These are phyloP conservation scores for Geotrupes spiniger DNA, from an alignment of 2,888 invertebrate species.

Conservation along the genomic window DNA sequence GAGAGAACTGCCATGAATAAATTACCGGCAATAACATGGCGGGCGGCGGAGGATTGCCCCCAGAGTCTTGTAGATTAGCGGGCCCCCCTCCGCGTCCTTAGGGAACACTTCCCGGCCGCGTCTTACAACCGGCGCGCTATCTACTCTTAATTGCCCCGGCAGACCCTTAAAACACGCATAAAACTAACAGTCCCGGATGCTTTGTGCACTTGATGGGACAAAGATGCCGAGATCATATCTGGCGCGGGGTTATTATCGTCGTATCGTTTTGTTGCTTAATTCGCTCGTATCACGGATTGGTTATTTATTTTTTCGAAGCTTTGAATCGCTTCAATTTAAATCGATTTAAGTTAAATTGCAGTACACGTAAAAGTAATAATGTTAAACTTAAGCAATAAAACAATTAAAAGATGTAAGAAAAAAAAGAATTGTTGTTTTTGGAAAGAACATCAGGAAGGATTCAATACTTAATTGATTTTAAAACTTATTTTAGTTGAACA, in stretches of 20 bases:
- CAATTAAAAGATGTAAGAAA: too few species aligned
- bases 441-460: too few species aligned
- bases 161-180: constrained; percentile 42
- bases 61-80: constrained; percentile 46
- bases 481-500: too few species aligned
- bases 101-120: constrained; percentile 47
- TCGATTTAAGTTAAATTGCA: too few species aligned
- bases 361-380: too few species aligned
- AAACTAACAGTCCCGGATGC: constrained; percentile 41
- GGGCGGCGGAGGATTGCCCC: constrained; percentile 31
- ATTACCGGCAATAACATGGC: constrained; percentile 43
- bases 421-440: too few species aligned
- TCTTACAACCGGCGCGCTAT: constrained; percentile 42
- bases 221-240: constrained; percentile 35
- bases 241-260: constrained; percentile 30
- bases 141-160: constrained; percentile 34
- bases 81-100: constrained; percentile 39
- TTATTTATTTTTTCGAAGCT: too few species aligned
- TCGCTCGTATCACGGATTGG: too few species aligned
- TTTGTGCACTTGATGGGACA: constrained; percentile 38
- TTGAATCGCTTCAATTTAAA: too few species aligned
- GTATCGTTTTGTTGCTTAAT: constrained; percentile 21
- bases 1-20: constrained; percentile 47
- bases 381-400: too few species aligned
- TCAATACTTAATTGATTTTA: too few species aligned